Base-by-base conservation (phyloP, 2,113 vertebrate species). In the Rostratula benghalensis region DNA sequence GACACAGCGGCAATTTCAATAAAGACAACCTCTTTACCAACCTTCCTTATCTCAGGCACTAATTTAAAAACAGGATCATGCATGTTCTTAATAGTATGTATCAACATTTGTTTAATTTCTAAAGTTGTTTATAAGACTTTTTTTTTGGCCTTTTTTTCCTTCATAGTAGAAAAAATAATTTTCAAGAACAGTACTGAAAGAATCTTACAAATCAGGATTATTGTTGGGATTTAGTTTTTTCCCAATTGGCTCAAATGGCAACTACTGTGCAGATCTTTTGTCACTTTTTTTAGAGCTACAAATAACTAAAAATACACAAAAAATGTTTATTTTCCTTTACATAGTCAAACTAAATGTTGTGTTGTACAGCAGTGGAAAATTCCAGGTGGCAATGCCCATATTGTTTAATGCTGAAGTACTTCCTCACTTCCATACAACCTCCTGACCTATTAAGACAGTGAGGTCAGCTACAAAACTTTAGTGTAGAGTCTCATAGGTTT, bases 161-260 rank as follows among this genome's bases (percentile, higher is more conserved):
- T 31, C 3, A 13, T 33, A 22, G 5, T 1, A 6, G n/a, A 61
- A 4, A 17, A 63, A 71, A 3, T 25, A 89, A 43, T 87, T 75
- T 75, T 94, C 23, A 83, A 65, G 8, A 80, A 33, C 1, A 67
- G 1, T 11, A 21, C 12, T 65, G 70, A 54, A 89, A 81, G 25
- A 51, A 61, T 46, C 24, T 39, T 37, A 33, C 20, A 59, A 63
- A 70, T 74, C 10, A 56, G 6, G 5, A 20, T 70, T 41, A 41
- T 57, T 93, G 6, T 46, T 68, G 27, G 63, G 2, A 1, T 31
- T 68, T 0, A 0, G 6, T 31, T 24, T 81, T 4, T 35, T 74
- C 7, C 59, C 11, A 74, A 54, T 19, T 21, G 20, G 7, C 4
- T 70, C 25, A 74, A 54, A 27, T 80, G 7, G 12, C 11, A 77